Conservation (phyloP, 2,888 invertebrate species). For the Dendrolimus houi region DNA sequence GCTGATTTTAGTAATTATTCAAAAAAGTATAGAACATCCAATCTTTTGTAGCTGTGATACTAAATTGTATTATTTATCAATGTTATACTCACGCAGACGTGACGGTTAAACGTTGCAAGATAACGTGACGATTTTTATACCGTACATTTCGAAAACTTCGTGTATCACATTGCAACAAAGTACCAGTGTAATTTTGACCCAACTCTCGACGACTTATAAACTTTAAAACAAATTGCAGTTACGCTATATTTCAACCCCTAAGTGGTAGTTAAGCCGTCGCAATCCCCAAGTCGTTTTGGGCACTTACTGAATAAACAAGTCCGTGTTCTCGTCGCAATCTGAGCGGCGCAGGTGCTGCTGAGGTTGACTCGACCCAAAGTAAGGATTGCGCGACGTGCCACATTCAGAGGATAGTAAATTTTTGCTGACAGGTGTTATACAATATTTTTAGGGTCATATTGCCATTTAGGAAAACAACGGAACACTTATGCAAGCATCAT, state of each 20-base stretch:
- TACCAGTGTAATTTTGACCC: neutral
- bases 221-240: neutral
- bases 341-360: neutral
- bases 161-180: neutral
- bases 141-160: neutral
- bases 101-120: no score
- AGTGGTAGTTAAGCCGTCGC: neutral
- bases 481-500: no score
- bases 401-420: neutral
- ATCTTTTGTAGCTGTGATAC: neutral
- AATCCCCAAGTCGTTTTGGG: constrained; percentile 2
- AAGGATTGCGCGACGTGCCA: neutral
- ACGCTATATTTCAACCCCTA: neutral
- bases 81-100: neutral
- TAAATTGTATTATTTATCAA: neutral
- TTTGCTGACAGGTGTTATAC: no score
- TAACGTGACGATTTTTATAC: no score
- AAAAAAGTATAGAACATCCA: neutral
- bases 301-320: constrained; percentile 6
- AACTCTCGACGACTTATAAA: neutral
- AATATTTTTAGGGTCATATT: no score
- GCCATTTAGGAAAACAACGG: no score
- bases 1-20: neutral
- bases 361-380: neutral
- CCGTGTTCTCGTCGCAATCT: neutral